phyloP scores from a whole-genome alignment of 1,140 invertebrate genomes.

The Ectropis grisescens region DNA sequence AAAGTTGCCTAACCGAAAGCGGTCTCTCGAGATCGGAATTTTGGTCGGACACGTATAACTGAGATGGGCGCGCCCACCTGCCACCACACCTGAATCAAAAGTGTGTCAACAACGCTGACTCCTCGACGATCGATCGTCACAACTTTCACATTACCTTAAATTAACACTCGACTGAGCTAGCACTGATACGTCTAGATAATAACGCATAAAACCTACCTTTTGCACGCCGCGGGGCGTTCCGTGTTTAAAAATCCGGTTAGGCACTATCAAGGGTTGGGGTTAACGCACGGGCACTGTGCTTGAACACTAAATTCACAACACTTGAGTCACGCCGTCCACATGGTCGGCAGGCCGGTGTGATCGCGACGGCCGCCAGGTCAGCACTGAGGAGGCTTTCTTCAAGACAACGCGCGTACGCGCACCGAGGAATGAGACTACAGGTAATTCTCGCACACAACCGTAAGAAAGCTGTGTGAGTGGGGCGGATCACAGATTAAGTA shows the following conservation, averaged over 20 bases:
- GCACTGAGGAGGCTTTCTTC: constrained; percentile 63
- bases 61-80: constrained; percentile 49
- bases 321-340: constrained; percentile 57
- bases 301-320: constrained; percentile 55
- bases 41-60: constrained; percentile 37
- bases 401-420: constrained; percentile 46
- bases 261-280: constrained; percentile 65
- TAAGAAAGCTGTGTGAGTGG: constrained; percentile 5
- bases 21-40: constrained; percentile 58
- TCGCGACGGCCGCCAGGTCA: constrained; percentile 55
- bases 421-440: constrained; percentile 53
- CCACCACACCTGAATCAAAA: constrained; percentile 57
- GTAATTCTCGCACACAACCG: constrained; percentile 20
- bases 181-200: constrained; percentile 27
- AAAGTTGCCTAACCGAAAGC: constrained; percentile 58
- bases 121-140: constrained; percentile 51
- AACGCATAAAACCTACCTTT: constrained; percentile 41
- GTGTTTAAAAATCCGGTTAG: constrained; percentile 53
- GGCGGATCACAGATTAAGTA: too few relatives aligned
- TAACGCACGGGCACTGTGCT: constrained; percentile 60
- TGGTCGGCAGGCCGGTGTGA: constrained; percentile 51
- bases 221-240: constrained; percentile 44
- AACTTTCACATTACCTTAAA: constrained; percentile 68
- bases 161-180: constrained; percentile 36
- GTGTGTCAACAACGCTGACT: constrained; percentile 57